Base-by-base conservation (phyloP, 53 echinoderm and acorn worm genomes). In the Apostichopus leukothele region DNA sequence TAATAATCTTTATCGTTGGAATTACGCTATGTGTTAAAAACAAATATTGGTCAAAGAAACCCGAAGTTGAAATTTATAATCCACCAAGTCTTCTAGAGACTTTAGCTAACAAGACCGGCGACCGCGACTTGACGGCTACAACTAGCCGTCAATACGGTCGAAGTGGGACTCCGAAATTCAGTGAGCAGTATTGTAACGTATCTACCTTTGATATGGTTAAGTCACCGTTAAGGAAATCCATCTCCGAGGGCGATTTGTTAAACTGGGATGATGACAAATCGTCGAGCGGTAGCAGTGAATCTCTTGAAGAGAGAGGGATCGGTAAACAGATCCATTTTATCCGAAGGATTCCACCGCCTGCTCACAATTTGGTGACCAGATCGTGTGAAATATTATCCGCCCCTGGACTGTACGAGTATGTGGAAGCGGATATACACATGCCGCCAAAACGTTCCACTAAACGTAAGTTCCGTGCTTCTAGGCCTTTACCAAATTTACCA, bases 191-290 rank as follows among this genome's bases (percentile, higher is more conserved):
- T 71, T 71, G 71, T 19, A 71, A 71, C 25, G 53, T 59, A 1
- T 23, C 81, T 19, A 81, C 81, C 14, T 81, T 55, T 54, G 81
- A 54, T 11, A 81, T 81, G 81, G 81, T 81, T 21, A 81, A 81
- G 12, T 81, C 81, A 54, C 81, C 81, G 12, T 51, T 81, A 18
- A 19, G 81, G 59, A 81, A 81, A 55, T 81, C 81, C n/a, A 59
- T 81, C 0, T 81, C 81, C 14, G 81, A 81, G 22, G 81, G 81
- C 11, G 81, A 81, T 81, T 55, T 81, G 9, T 19, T 81, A 23
- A 59, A 55, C 22, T 81, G 81, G 81, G 10, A 54, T 0, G 81
- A 54, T 9, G 81, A 55, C 4, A 19, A 81, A 2, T 52, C 55
- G 8, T n/a, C 10, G 18, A 81, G 12, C 12, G 21, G 1, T 23